A percentile compares a stretch with the other conserved stretches of the same genome.
phyloP scores from a whole-genome alignment of 2,113 vertebrate genomes.

The Rynchops niger region DNA sequence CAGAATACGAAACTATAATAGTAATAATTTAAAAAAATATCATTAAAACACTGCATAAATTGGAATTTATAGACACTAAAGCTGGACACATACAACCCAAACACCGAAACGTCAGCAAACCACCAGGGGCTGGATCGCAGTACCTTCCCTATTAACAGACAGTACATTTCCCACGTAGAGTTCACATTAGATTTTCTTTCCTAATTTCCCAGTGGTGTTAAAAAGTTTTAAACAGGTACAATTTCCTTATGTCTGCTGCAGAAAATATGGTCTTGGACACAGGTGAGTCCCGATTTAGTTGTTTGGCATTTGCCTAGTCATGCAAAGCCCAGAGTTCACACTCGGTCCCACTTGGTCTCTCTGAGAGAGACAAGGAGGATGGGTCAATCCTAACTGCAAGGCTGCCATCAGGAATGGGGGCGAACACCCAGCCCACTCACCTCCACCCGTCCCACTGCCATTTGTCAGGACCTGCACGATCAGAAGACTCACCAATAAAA shows the following conservation, averaged over 20 bases:
- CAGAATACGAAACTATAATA: not conserved
- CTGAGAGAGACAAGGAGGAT: not conserved
- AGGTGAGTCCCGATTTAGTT: not conserved
- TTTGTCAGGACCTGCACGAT: not conserved
- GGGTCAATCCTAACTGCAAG: not conserved
- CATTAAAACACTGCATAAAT: not conserved
- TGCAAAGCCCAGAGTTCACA: not conserved
- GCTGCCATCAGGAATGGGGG: accelerated
- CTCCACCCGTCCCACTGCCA: not conserved
- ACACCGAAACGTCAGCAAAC: not conserved
- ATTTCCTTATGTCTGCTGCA: not conserved
- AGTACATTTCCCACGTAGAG: not conserved
- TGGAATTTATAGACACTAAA: not conserved
- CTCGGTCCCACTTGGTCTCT: not conserved
- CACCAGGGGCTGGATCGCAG: not conserved
- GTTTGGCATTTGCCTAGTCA: not conserved
- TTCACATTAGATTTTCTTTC: not conserved
- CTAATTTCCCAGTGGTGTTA: not conserved
- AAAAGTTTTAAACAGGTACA: not conserved
- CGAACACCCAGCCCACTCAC: accelerated
- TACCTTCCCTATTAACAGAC: not conserved
- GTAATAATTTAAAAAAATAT: not conserved
- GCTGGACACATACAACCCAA: not conserved
- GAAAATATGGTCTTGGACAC: not conserved
- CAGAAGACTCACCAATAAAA: not conserved